Evolutionary conservation across 2,797 vertebrate species (phyloP).

Genomic region (Pteronotus mesoamericanus): DNA sequence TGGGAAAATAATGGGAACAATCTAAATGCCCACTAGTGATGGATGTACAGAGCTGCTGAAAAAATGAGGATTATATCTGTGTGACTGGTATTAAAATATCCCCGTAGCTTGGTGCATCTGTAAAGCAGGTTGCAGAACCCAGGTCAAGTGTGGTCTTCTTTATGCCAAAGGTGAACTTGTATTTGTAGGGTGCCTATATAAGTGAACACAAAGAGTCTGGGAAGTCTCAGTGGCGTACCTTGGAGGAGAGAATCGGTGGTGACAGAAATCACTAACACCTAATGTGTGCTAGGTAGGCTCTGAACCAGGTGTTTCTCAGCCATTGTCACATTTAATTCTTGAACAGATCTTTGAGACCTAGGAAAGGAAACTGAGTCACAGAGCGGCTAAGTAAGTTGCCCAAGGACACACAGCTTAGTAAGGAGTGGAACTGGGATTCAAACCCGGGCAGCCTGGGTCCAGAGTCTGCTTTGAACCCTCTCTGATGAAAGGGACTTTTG

Average conservation of each 20-base stretch:
- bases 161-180: not conserved
- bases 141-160: not conserved
- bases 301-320: not conserved
- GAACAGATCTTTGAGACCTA: not conserved
- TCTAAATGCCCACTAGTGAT: not conserved
- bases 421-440: not conserved
- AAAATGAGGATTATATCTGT: not conserved
- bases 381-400: not conserved
- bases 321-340: not conserved
- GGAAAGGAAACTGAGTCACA: not conserved
- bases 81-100: not conserved
- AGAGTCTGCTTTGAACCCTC: not conserved
- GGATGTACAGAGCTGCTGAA: not conserved
- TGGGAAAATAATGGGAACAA: not conserved
- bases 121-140: not conserved
- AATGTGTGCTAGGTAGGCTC: not conserved
- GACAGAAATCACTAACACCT: not conserved
- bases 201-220: not conserved
- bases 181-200: not conserved
- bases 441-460: not conserved
- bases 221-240: not conserved
- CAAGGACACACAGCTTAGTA: not conserved
- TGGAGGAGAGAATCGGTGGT: not conserved
- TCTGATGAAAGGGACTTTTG: not conserved
- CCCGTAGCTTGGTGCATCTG: not conserved